Evolutionary conservation across 2,113 vertebrate genomes (phyloP).

Genomic region (mouse (Mus musculus)): GRCm39 chr2:80520001-80520500

Average conservation of each 20-base stretch:
- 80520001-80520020: background rate
- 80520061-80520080: background rate
- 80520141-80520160: conserved; percentile 14
- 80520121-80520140: background rate
- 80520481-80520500: background rate
- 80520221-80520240: background rate
- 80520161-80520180: conserved; percentile 3
- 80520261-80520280: background rate
- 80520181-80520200: conserved; percentile 36
- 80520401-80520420: background rate
- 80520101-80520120: background rate
- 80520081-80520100: background rate
- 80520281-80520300: background rate
- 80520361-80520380: conserved; percentile 27
- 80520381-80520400: background rate
- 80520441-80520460: background rate
- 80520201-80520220: conserved; percentile 4
- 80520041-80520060: background rate
- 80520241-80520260: background rate
- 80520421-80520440: background rate
- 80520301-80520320: background rate
- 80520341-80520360: background rate
- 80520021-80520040: background rate
- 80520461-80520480: background rate
- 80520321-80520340: background rate